phyloP scores from a whole-genome alignment of 2,113 vertebrate species.

The Poeciliopsis turrubarensis region DNA sequence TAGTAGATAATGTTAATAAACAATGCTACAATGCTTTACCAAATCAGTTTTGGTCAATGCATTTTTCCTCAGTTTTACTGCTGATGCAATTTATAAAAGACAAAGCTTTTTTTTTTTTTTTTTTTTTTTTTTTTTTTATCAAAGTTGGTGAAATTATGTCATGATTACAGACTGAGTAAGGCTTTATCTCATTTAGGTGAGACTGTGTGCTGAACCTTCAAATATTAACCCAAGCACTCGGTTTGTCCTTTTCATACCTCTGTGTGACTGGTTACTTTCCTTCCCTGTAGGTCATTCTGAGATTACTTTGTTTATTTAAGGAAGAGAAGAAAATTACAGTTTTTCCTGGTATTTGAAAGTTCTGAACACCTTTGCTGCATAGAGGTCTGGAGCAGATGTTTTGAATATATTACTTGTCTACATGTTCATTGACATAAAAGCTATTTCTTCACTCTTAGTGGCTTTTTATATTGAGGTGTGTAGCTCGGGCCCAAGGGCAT shows the following conservation, averaged over 20 bases:
- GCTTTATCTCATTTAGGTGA: conserved; percentile 39
- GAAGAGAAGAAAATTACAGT: background rate
- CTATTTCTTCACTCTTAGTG: conserved; percentile 3
- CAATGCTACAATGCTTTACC: conserved; percentile 29
- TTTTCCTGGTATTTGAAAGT: conserved; percentile 5
- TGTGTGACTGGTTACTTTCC: conserved; percentile 52
- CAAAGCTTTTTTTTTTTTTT: background rate
- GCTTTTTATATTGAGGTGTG: conserved; percentile 25
- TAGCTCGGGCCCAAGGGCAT: conserved; percentile 28
- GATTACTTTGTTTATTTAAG: conserved; percentile 35
- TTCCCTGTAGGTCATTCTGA: conserved; percentile 21
- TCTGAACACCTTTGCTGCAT: background rate
- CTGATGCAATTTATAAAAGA: background rate
- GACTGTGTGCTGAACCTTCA: conserved; percentile 75
- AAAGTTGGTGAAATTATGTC: background rate
- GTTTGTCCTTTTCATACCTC: conserved; percentile 62
- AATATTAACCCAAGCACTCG: conserved; percentile 82
- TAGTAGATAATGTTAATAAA: conserved; percentile 53
- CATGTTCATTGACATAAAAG: background rate
- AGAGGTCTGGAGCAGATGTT: background rate
- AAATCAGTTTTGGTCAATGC: background rate
- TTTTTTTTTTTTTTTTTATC: too few relatives aligned
- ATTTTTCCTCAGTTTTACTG: background rate
- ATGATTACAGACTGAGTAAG: conserved; percentile 5
- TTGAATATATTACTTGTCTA: background rate